A percentile compares a stretch with the other conserved stretches of the same genome.
phyloP scores from a whole-genome alignment of 1,140 invertebrate genomes.

The Dreissena polymorpha region DNA sequence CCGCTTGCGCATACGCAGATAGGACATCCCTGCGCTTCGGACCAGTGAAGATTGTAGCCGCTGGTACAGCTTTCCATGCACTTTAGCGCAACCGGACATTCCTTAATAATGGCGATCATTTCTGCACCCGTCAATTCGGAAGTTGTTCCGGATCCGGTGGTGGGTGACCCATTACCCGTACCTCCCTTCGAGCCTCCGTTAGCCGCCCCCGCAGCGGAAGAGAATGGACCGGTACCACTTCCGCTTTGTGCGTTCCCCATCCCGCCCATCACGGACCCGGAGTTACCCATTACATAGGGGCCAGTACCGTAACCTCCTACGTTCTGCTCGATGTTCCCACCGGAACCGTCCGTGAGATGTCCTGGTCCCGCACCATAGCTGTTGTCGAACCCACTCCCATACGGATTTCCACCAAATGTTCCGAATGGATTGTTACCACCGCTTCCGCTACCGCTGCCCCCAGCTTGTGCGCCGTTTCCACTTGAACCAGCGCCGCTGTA shows the following conservation, averaged over 20 bases:
- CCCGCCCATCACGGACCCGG: not conserved
- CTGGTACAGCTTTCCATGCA: conserved; percentile 25
- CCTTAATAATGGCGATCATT: conserved; percentile 11
- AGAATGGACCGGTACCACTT: not conserved
- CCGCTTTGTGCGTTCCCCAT: not conserved
- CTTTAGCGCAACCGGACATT: conserved; percentile 27
- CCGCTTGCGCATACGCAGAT: conserved; percentile 32
- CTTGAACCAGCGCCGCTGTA: not conserved
- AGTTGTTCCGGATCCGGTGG: not conserved
- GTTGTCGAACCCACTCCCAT: not conserved
- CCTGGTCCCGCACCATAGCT: conserved; percentile 14
- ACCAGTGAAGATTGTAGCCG: conserved; percentile 22
- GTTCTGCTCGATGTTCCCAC: conserved; percentile 35
- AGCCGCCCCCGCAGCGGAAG: not conserved
- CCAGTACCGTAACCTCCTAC: conserved; percentile 15
- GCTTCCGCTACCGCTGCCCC: not conserved
- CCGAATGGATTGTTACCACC: not conserved
- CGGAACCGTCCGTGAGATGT: conserved; percentile 22
- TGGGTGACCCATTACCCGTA: conserved; percentile 3
- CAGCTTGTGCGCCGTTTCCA: not conserved
- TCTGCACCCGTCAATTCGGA: not conserved
- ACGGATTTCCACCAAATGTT: not conserved
- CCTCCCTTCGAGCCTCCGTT: not conserved
- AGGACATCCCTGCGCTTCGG: conserved; percentile 11
- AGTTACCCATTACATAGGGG: conserved; percentile 10